Evolutionary conservation across 2,113 vertebrate species (phyloP).

Genomic region (Nyctibius bracteatus): DNA sequence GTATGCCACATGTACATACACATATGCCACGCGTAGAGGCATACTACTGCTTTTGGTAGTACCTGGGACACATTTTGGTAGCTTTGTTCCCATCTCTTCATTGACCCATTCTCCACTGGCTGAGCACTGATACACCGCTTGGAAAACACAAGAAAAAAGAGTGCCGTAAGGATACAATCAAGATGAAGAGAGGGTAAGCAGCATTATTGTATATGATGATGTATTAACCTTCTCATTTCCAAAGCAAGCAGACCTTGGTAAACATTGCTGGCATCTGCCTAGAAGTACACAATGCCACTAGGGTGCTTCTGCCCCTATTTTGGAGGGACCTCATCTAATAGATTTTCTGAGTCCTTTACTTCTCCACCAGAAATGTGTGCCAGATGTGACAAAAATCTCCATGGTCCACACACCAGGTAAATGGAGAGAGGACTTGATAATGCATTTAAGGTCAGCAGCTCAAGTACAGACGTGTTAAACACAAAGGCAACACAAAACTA

Average conservation of each 20-base stretch:
- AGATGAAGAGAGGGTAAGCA: neutral
- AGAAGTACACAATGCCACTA: neutral
- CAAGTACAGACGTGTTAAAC: neutral
- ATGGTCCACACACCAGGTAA: neutral
- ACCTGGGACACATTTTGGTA: slow-evolving; percentile 76
- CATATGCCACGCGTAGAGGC: too few species aligned
- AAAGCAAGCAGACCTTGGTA: neutral
- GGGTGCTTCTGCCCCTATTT: neutral
- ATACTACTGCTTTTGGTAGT: neutral
- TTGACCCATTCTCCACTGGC: slow-evolving; percentile 71
- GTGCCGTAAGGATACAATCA: neutral
- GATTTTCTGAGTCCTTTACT: neutral
- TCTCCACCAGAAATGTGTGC: neutral
- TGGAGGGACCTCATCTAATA: neutral
- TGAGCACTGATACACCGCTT: slow-evolving; percentile 68
- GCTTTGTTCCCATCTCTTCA: slow-evolving; percentile 38
- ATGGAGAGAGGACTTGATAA: neutral
- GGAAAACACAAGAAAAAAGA: neutral
- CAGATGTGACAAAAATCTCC: neutral
- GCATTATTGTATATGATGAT: neutral
- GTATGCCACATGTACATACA: rapidly evolving
- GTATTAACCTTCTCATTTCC: neutral
- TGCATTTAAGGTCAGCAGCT: neutral
- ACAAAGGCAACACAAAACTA: neutral
- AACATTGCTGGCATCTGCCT: neutral